These are phyloP conservation scores for Antigone vipio DNA, from an alignment of 2,113 vertebrate species.

Conservation along the genomic window DNA sequence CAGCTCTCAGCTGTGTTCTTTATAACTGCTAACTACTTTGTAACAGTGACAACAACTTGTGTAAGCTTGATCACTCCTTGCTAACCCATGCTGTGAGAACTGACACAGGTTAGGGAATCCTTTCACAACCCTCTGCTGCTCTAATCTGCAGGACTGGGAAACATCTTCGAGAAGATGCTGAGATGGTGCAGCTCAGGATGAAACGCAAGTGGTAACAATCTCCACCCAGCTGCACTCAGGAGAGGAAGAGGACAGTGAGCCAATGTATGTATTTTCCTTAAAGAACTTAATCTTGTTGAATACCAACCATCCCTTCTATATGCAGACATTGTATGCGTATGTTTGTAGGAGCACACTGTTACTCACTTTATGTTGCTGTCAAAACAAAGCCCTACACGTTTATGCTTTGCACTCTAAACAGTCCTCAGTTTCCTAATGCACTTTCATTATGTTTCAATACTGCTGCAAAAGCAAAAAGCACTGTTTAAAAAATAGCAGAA, in stretches of 20 bases:
- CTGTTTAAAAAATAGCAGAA: neutral
- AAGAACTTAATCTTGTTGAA: neutral
- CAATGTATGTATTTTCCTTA: neutral
- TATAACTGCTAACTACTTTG: neutral
- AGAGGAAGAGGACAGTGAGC: neutral
- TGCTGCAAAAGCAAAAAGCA: neutral
- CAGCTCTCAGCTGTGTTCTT: neutral
- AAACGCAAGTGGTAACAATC: neutral
- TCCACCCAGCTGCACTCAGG: neutral
- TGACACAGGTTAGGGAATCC: neutral
- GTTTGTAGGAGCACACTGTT: too few relatives aligned
- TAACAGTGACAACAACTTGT: neutral
- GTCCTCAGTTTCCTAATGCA: neutral
- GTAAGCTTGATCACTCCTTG: neutral
- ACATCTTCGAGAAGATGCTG: neutral
- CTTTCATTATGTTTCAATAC: neutral
- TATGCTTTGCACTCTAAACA: neutral
- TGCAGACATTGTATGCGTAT: accelerated
- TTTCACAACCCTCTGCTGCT: too few relatives aligned
- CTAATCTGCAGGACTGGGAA: neutral
- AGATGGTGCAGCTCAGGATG: neutral
- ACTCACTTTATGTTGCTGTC: neutral
- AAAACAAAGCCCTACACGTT: neutral
- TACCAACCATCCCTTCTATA: neutral
- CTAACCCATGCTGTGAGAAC: neutral